These are phyloP conservation scores for Apostichopus californicus DNA, from an alignment of 35 echinoderm and acorn worm species.

Conservation along the genomic window DNA sequence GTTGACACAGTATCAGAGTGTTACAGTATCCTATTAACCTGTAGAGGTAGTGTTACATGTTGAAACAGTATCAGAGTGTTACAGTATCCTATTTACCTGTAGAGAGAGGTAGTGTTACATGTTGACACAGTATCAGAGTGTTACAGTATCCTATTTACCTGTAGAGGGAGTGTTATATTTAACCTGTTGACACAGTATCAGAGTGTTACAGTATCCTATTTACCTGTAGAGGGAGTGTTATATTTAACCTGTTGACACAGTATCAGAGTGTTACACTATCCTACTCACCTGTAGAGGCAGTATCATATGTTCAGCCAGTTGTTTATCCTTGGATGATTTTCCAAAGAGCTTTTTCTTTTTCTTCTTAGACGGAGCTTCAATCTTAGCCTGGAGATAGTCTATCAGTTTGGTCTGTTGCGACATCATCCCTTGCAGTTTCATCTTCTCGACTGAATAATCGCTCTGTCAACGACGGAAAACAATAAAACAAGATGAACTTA, in stretches of 20 bases:
- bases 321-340: constrained; percentile 53
- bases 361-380: constrained; percentile 89
- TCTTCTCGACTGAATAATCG: constrained; percentile 74
- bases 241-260: not conserved
- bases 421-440: constrained; percentile 82
- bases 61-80: not conserved
- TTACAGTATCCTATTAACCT: not conserved
- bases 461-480: constrained; percentile 53
- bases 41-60: constrained; percentile 1
- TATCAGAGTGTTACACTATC: not conserved
- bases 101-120: no score
- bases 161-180: constrained; percentile 8
- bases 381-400: constrained; percentile 94
- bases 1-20: not conserved
- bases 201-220: no score
- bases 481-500: no score
- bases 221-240: no score
- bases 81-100: not conserved
- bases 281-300: constrained; percentile 13
- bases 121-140: no score
- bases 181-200: no score
- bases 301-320: not conserved
- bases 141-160: not conserved
- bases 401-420: constrained; percentile 99
- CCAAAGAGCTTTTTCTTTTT: constrained; percentile 76